Percentiles rank a stretch among this genome's conserved stretches.
phyloP scores from a whole-genome alignment of 2,888 invertebrate species.

The Trisateles emortualis region DNA sequence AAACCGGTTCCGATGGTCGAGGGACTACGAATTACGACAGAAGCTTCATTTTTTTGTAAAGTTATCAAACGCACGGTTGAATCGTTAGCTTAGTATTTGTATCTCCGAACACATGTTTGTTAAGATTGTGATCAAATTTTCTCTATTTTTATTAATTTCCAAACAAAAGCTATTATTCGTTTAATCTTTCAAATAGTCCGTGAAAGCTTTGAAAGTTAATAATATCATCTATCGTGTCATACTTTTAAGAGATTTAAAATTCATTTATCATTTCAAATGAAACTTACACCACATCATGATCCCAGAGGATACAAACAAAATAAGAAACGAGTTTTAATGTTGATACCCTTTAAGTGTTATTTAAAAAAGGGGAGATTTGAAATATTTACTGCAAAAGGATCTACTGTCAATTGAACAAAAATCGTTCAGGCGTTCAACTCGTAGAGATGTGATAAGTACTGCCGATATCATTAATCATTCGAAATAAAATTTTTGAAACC shows the following conservation, averaged over 20 bases:
- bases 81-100: conserved; percentile 33
- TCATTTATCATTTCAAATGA: conserved; percentile 63
- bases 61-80: conserved; percentile 29
- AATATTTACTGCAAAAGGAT: conserved; percentile 68
- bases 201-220: not conserved
- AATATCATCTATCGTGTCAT: conserved; percentile 3
- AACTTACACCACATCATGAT: conserved; percentile 50
- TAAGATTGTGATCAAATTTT: conserved; percentile 12
- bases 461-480: conserved; percentile 80
- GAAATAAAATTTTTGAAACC: conserved; percentile 61
- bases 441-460: conserved; percentile 48
- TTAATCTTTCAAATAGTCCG: not conserved
- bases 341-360: conserved; percentile 66
- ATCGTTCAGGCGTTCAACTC: conserved; percentile 71
- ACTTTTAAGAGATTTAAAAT: conserved; percentile 41
- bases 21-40: conserved; percentile 38
- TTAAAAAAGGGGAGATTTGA: conserved; percentile 58
- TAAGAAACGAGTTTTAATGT: conserved; percentile 56
- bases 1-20: conserved; percentile 72
- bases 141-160: conserved; percentile 2
- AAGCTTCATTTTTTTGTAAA: conserved; percentile 29
- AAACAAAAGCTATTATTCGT: not conserved
- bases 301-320: conserved; percentile 66
- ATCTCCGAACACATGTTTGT: conserved; percentile 24
- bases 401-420: conserved; percentile 76